These are phyloP conservation scores for Eumacrocentrus americanus DNA, from an alignment of 2,888 invertebrate species.

Conservation along the genomic window DNA sequence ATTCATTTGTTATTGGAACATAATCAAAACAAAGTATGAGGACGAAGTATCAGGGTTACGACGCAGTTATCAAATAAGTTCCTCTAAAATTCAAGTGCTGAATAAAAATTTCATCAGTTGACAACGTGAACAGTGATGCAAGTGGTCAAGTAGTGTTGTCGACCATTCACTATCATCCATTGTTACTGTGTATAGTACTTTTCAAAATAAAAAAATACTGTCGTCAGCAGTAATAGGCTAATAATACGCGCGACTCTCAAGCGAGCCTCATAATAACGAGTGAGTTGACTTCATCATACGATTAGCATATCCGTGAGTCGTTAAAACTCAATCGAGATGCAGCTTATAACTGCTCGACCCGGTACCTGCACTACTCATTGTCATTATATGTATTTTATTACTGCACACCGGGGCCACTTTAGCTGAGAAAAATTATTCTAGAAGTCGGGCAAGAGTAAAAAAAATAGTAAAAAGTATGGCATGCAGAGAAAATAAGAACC, in stretches of 20 bases:
- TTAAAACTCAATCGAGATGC: constrained; percentile 46
- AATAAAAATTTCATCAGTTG: background rate
- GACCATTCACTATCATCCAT: background rate
- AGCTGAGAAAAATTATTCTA: constrained; percentile 33
- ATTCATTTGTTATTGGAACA: too few species aligned
- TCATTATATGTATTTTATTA: constrained; percentile 34
- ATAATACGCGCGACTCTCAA: background rate
- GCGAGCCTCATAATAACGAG: background rate
- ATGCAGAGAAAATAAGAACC: constrained; percentile 4
- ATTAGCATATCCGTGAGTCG: constrained; percentile 44
- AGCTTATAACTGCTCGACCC: constrained; percentile 32
- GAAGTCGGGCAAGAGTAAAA: constrained; percentile 18
- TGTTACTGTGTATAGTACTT: background rate
- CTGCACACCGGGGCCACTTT: constrained; percentile 31
- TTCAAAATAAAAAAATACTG: background rate
- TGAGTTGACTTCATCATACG: constrained; percentile 37
- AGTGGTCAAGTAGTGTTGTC: background rate
- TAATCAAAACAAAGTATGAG: constrained; percentile 31
- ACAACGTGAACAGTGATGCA: background rate
- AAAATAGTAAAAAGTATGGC: background rate
- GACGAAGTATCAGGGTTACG: constrained; percentile 30
- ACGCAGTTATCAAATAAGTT: too few species aligned
- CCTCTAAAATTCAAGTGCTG: too few species aligned
- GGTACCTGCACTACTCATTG: constrained; percentile 25
- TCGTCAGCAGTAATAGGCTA: background rate